Evolutionary conservation across 1,140 invertebrate genomes (phyloP).

Genomic region (Scaptomyza pallida): DNA sequence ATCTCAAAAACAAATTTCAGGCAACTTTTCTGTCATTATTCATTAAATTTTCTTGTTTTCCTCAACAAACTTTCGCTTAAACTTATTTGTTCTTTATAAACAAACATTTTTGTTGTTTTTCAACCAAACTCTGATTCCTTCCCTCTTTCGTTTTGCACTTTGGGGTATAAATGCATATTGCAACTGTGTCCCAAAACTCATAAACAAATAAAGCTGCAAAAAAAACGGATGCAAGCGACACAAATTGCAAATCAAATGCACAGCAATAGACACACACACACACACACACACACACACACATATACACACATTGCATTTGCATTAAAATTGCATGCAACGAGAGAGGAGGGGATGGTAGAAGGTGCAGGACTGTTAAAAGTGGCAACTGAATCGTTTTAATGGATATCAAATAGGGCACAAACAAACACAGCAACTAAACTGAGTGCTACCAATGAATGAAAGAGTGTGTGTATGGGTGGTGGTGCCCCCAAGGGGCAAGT

Average conservation of each 20-base stretch:
- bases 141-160: not conserved
- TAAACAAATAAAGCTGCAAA: slow-evolving; percentile 59
- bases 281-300: slow-evolving; percentile 25
- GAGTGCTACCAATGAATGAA: slow-evolving; percentile 29
- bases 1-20: too few species aligned
- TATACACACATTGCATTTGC: slow-evolving; percentile 26
- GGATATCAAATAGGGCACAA: slow-evolving; percentile 74
- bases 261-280: slow-evolving; percentile 21
- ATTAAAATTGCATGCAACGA: slow-evolving; percentile 58
- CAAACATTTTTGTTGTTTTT: slow-evolving; percentile 2
- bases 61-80: too few species aligned
- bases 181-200: slow-evolving; percentile 59
- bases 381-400: slow-evolving; percentile 74
- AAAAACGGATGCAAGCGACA: slow-evolving; percentile 62
- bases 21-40: too few species aligned
- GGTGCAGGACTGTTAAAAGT: not conserved
- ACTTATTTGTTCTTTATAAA: slow-evolving; percentile 17
- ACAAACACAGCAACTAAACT: slow-evolving; percentile 31
- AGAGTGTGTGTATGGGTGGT: slow-evolving; percentile 5
- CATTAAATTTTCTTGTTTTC: too few species aligned
- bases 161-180: slow-evolving; percentile 64
- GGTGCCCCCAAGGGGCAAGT: slow-evolving; percentile 10
- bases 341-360: not conserved
- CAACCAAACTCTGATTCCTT: not conserved
- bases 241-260: slow-evolving; percentile 71